These are phyloP conservation scores for Aphaenogaster floridana DNA, from an alignment of 1,140 invertebrate genomes.

Conservation along the genomic window DNA sequence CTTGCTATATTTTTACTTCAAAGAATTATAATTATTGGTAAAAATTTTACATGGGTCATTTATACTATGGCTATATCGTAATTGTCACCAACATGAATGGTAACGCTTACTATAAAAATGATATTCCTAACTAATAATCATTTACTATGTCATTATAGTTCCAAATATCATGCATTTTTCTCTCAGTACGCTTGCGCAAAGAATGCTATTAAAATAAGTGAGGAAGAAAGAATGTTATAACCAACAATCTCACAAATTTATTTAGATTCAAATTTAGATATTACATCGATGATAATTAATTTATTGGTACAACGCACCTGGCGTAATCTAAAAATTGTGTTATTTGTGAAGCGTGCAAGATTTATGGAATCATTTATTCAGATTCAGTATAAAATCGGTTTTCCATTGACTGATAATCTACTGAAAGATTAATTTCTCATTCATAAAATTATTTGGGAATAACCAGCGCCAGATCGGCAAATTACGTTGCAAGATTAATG, in stretches of 20 bases:
- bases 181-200: neutral
- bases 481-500: constrained; percentile 39
- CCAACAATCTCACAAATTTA: neutral
- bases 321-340: neutral
- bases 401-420: neutral
- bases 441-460: constrained; percentile 20
- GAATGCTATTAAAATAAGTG: neutral
- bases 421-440: constrained; percentile 23
- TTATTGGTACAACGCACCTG: neutral
- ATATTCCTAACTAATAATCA: too few relatives aligned
- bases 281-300: neutral
- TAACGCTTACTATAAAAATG: too few relatives aligned
- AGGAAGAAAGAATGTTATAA: neutral
- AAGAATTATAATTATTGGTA: too few relatives aligned
- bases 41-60: too few relatives aligned
- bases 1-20: too few relatives aligned
- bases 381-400: neutral
- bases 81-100: too few relatives aligned
- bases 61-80: too few relatives aligned
- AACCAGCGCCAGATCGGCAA: neutral
- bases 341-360: neutral
- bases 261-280: neutral
- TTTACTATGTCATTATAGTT: too few relatives aligned
- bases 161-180: too few relatives aligned
- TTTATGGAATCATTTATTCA: neutral